Evolutionary conservation across 2,113 vertebrate genomes (phyloP).

Genomic region (Petaurus breviceps): DNA sequence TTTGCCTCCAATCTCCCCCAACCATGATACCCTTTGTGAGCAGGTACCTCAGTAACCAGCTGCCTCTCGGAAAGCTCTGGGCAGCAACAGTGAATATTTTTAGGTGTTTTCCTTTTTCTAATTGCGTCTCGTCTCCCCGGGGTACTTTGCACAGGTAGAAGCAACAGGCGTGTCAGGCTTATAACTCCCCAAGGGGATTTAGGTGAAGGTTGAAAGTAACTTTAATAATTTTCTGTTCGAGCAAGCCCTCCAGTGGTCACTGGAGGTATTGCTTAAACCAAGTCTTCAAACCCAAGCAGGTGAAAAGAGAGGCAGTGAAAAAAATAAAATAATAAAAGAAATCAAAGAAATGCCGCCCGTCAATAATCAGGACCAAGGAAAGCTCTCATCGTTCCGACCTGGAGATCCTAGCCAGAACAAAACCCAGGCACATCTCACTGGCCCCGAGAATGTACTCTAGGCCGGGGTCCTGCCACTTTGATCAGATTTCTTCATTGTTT

Average conservation of each 20-base stretch:
- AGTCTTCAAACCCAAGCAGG: neutral
- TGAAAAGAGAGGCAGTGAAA: neutral
- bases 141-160: conserved; percentile 68
- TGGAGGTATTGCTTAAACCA: neutral
- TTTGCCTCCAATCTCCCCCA: neutral
- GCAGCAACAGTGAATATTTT: conserved; percentile 68
- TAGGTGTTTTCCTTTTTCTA: conserved; percentile 78
- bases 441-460: neutral
- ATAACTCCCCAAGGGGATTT: conserved; percentile 59
- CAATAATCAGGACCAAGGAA: neutral
- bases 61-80: conserved; percentile 58
- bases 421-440: fast-evolving
- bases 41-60: neutral
- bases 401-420: neutral
- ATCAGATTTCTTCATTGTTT: neutral
- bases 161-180: conserved; percentile 64
- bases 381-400: neutral
- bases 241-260: neutral
- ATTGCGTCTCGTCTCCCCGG: conserved; percentile 62
- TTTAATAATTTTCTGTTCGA: neutral
- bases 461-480: no score
- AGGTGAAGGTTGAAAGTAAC: conserved; percentile 15
- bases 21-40: neutral
- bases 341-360: neutral
- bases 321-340: no score